phyloP scores from a whole-genome alignment of 2,113 vertebrate species.

The Rhinichthys klamathensis region DNA sequence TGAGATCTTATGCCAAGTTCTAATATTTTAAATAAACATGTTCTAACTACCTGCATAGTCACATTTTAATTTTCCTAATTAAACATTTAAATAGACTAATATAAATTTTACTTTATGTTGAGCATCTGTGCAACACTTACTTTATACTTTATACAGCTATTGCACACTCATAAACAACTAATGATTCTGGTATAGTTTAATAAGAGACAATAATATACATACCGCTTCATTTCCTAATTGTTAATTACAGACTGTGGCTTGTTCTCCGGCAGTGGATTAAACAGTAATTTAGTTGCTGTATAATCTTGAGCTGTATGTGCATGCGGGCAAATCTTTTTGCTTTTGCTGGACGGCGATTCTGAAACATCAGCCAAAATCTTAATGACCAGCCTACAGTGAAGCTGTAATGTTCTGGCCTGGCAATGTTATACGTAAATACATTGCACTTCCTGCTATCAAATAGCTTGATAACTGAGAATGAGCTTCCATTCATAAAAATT shows the following conservation, averaged over 20 bases:
- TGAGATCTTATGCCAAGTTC: too few relatives aligned
- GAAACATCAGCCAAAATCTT: not conserved
- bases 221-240: not conserved
- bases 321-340: not conserved
- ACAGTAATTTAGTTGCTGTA: not conserved
- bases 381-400: not conserved
- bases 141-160: not conserved
- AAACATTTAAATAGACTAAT: not conserved
- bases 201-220: not conserved
- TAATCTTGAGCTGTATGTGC: not conserved
- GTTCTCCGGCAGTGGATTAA: constrained; percentile 3
- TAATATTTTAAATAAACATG: too few relatives aligned
- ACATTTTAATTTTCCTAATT: not conserved
- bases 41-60: too few relatives aligned
- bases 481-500: not conserved
- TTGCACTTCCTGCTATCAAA: not conserved
- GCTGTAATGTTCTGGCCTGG: not conserved
- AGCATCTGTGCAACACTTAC: not conserved
- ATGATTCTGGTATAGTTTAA: not conserved
- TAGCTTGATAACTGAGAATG: not conserved
- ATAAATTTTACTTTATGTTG: not conserved
- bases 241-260: constrained; percentile 14
- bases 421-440: not conserved
- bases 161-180: not conserved
- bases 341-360: not conserved